phyloP scores from a whole-genome alignment of 2,113 vertebrate species.

The Phalacrocorax pelagicus region DNA sequence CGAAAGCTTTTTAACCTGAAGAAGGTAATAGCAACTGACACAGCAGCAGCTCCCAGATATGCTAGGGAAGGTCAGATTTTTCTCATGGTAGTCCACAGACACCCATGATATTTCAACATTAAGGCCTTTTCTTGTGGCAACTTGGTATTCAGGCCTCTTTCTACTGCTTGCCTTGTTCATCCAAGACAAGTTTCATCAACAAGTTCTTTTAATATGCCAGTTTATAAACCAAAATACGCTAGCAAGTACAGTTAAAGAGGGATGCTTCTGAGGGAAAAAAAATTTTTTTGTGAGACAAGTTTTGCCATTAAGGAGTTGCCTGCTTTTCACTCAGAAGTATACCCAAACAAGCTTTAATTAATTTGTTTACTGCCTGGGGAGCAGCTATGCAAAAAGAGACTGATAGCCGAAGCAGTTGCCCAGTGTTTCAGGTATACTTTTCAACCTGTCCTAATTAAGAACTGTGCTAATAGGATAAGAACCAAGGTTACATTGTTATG shows the following conservation, averaged over 20 bases:
- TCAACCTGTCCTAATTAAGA: not conserved
- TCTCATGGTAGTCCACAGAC: not conserved
- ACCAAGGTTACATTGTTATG: accelerated
- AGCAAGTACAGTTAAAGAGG: not conserved
- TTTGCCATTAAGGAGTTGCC: not conserved
- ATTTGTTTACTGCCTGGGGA: not conserved
- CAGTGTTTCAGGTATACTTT: not conserved
- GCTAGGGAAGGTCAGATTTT: not conserved
- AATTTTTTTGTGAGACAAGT: not conserved
- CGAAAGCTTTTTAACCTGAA: not conserved
- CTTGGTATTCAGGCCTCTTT: not conserved
- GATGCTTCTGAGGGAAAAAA: accelerated
- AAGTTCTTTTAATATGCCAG: not conserved
- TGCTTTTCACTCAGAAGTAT: not conserved
- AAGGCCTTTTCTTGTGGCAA: not conserved
- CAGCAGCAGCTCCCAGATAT: not conserved
- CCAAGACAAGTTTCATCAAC: not conserved
- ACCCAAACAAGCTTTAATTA: not conserved
- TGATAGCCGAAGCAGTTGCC: not conserved
- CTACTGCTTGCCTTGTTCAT: not conserved
- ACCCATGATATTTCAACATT: not conserved
- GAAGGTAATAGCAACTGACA: not conserved
- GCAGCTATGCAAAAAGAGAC: not conserved
- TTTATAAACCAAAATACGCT: not conserved
- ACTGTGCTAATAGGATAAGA: not conserved